phyloP scores from a whole-genome alignment of 2,888 invertebrate species.

The Smittia aterrima region DNA sequence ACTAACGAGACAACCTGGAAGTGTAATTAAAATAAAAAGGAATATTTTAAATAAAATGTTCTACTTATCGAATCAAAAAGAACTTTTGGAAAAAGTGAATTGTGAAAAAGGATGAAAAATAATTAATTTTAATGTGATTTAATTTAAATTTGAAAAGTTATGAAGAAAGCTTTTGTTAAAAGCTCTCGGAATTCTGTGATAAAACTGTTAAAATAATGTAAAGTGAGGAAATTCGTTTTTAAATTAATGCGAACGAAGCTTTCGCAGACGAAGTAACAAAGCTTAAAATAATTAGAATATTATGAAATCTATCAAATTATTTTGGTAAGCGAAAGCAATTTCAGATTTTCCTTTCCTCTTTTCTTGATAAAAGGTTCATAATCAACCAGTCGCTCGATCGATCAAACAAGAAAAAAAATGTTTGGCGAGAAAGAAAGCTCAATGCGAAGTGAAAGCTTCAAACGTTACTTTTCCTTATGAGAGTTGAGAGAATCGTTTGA shows the following conservation, averaged over 20 bases:
- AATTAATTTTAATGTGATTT: too few species aligned
- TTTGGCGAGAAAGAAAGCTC: not conserved
- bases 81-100: too few species aligned
- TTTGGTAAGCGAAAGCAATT: constrained; percentile 31
- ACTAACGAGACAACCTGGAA: too few species aligned
- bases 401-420: constrained; percentile 38
- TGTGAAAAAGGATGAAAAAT: too few species aligned
- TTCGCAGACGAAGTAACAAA: not conserved
- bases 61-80: too few species aligned
- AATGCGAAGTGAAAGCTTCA: not conserved
- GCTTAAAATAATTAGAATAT: constrained; percentile 20
- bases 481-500: too few species aligned
- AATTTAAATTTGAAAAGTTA: too few species aligned
- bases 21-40: too few species aligned
- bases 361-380: constrained; percentile 31
- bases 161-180: not conserved
- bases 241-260: not conserved
- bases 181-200: not conserved
- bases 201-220: not conserved
- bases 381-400: constrained; percentile 36
- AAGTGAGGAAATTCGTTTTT: not conserved
- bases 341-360: not conserved
- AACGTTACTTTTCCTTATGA: too few species aligned
- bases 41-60: too few species aligned
- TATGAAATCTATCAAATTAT: constrained; percentile 38